A percentile compares a stretch with the other conserved stretches of the same genome.
phyloP scores from a whole-genome alignment of 2,888 invertebrate genomes.

The Tinea trinotella region DNA sequence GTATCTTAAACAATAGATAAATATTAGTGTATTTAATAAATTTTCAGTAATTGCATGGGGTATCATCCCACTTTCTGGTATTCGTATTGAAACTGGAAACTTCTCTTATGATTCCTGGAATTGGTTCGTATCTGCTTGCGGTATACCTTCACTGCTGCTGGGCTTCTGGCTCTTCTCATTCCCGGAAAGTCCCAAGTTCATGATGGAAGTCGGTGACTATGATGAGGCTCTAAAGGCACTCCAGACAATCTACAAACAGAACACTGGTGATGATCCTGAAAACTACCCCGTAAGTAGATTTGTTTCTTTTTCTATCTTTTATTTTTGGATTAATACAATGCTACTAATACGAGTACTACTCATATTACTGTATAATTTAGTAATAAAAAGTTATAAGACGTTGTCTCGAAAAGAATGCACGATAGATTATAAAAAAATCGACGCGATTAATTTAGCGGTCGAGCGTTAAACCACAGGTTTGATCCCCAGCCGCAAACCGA shows the following conservation, averaged over 20 bases:
- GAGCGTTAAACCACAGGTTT: too few species aligned
- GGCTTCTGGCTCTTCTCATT: slow-evolving; percentile 81
- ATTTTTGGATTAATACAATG: too few species aligned
- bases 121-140: slow-evolving; percentile 83
- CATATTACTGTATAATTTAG: too few species aligned
- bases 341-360: too few species aligned
- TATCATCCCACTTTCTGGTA: slow-evolving; percentile 79
- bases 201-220: slow-evolving; percentile 84
- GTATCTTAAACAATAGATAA: too few species aligned
- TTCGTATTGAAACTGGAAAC: slow-evolving; percentile 67
- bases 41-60: slow-evolving; percentile 82
- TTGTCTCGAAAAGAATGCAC: too few species aligned
- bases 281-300: slow-evolving; percentile 77
- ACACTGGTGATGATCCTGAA: slow-evolving; percentile 79
- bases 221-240: slow-evolving; percentile 81
- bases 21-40: too few species aligned
- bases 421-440: too few species aligned
- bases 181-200: slow-evolving; percentile 87
- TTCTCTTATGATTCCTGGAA: slow-evolving; percentile 87
- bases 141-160: slow-evolving; percentile 77
- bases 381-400: too few species aligned
- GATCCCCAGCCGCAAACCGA: too few species aligned
- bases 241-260: slow-evolving; percentile 77
- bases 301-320: neutral
- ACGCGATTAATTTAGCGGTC: too few species aligned